These are phyloP conservation scores for Dipus sagitta DNA, from an alignment of 2,797 vertebrate genomes.

Conservation along the genomic window DNA sequence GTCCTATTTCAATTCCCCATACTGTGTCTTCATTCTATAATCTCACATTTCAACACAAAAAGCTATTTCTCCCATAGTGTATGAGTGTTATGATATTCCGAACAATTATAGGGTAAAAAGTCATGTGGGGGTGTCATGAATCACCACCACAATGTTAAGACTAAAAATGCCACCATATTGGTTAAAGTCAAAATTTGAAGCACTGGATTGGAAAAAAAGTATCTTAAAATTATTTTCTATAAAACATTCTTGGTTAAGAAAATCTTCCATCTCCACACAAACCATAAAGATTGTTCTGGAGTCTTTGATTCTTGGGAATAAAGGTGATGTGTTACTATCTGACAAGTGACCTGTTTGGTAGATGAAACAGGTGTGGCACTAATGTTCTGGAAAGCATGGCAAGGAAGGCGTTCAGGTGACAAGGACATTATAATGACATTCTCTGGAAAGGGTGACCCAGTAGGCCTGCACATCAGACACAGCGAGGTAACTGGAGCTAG, in stretches of 20 bases:
- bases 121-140: too few species aligned
- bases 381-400: not conserved
- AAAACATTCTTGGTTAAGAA: not conserved
- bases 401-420: not conserved
- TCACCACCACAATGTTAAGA: not conserved
- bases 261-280: not conserved
- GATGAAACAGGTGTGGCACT: not conserved
- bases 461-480: not conserved
- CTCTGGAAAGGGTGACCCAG: not conserved
- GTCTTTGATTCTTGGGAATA: not conserved
- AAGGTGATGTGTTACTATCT: not conserved
- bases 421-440: not conserved
- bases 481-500: not conserved
- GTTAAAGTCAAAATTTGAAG: not conserved
- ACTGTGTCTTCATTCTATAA: not conserved
- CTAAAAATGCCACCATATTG: not conserved
- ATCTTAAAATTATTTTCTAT: constrained; percentile 7
- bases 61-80: not conserved
- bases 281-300: not conserved
- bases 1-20: not conserved
- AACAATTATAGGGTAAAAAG: not conserved
- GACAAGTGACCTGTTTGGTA: not conserved
- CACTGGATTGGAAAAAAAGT: not conserved
- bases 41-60: not conserved
- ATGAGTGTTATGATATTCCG: not conserved